phyloP scores from a whole-genome alignment of 2,888 invertebrate genomes.

The Epistrophe eligans region DNA sequence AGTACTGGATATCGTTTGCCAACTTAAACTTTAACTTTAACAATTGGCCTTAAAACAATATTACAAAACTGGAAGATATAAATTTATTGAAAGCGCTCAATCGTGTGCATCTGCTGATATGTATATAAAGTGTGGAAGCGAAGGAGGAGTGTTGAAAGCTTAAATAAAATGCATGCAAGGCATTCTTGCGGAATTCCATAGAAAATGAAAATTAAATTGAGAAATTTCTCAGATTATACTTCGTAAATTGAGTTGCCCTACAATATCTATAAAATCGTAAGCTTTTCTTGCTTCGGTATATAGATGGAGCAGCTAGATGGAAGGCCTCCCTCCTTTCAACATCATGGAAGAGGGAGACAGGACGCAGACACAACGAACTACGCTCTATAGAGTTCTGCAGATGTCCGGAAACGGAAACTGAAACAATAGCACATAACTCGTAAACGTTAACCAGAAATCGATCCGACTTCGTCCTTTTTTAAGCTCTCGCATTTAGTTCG shows the following conservation, averaged over 20 bases:
- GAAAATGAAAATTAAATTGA: conserved; percentile 50
- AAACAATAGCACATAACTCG: conserved; percentile 32
- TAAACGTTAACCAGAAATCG: conserved; percentile 36
- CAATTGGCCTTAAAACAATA: conserved; percentile 4
- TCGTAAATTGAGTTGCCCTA: conserved; percentile 12
- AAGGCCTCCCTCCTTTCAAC: neutral
- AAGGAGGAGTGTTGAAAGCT: neutral
- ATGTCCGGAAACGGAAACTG: conserved; percentile 42
- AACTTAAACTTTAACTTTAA: conserved; percentile 24
- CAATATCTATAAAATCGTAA: neutral
- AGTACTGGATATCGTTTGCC: neutral
- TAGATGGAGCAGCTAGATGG: neutral
- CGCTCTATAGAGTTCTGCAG: neutral
- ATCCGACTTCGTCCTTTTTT: conserved; percentile 43
- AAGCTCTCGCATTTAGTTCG: conserved; percentile 34
- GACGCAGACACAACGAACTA: neutral
- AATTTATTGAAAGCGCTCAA: conserved; percentile 36
- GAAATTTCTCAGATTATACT: conserved; percentile 29
- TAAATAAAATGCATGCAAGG: conserved; percentile 4
- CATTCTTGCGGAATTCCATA: conserved; percentile 23
- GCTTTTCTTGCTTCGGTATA: neutral
- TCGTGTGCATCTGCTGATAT: conserved; percentile 16
- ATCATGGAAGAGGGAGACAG: neutral
- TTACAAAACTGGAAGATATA: conserved; percentile 41
- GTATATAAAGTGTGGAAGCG: neutral